Percentiles rank a stretch among this genome's conserved stretches.
These are phyloP conservation scores for Sebastes minor DNA, from an alignment of 2,797 vertebrate species.

Conservation along the genomic window DNA sequence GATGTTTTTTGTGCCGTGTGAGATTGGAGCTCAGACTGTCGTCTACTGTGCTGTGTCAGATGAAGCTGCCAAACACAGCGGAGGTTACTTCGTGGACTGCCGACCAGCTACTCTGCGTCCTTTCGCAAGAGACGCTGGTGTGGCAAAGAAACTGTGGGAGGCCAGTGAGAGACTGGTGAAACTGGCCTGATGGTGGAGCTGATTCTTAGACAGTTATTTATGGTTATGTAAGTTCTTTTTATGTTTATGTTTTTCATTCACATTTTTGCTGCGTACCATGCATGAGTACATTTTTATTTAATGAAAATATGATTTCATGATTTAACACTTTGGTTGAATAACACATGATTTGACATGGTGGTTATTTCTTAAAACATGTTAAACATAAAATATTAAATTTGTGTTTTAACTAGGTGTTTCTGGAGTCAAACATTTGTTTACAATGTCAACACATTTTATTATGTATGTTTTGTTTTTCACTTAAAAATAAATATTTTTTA, in stretches of 20 bases:
- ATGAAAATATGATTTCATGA: too few species aligned
- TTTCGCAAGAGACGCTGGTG: constrained; percentile 82
- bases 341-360: too few species aligned
- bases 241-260: not conserved
- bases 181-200: constrained; percentile 61
- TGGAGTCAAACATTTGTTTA: not conserved
- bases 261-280: not conserved
- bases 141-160: constrained; percentile 88
- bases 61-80: constrained; percentile 76
- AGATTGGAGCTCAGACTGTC: constrained; percentile 84
- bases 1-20: constrained; percentile 84
- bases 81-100: constrained; percentile 84
- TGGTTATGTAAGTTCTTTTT: not conserved
- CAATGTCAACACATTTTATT: not conserved
- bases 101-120: constrained; percentile 71
- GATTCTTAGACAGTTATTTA: not conserved
- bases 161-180: constrained; percentile 86
- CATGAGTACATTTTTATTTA: too few species aligned
- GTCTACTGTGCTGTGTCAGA: constrained; percentile 83
- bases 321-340: too few species aligned
- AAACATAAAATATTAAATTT: not conserved
- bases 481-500: not conserved
- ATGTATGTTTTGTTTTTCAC: not conserved
- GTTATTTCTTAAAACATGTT: not conserved
- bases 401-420: not conserved